Evolutionary conservation across 2,888 invertebrate genomes (phyloP).

Genomic region (Tenthredo notha): DNA sequence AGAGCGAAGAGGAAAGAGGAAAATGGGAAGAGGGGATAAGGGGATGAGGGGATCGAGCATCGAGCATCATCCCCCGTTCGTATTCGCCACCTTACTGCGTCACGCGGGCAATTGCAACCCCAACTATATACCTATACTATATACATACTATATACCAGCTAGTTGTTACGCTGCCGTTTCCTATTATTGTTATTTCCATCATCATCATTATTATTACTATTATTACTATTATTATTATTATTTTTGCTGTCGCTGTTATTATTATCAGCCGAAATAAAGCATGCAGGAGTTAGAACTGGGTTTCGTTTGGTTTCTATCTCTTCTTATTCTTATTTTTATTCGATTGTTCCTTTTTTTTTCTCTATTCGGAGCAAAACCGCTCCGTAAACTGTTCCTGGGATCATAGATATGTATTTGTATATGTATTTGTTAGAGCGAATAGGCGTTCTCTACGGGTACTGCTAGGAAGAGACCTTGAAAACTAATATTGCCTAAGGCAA

Average conservation of each 20-base stretch:
- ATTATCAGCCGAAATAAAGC: background rate
- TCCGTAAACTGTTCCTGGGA: background rate
- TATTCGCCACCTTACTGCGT: slow-evolving; percentile 64
- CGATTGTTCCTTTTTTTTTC: no score
- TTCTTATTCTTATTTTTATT: no score
- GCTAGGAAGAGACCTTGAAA: slow-evolving; percentile 50
- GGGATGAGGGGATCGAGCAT: slow-evolving; percentile 57
- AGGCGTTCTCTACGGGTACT: background rate
- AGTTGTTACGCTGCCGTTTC: slow-evolving; percentile 25
- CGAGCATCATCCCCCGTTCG: slow-evolving; percentile 50
- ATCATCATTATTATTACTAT: background rate
- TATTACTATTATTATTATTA: background rate
- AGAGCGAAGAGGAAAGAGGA: slow-evolving; percentile 59
- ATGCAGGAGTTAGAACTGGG: background rate
- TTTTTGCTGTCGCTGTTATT: background rate
- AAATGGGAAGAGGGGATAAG: slow-evolving; percentile 55
- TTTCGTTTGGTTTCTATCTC: slow-evolving; percentile 2
- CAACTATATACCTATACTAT: slow-evolving; percentile 49
- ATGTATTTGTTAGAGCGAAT: background rate
- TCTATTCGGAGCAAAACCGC: background rate
- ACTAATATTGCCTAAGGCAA: slow-evolving; percentile 23
- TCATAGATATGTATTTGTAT: background rate
- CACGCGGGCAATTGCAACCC: slow-evolving; percentile 73
- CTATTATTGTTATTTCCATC: slow-evolving; percentile 29
- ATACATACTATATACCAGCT: background rate